Evolutionary conservation across 2,888 invertebrate genomes (phyloP), one percentile per base, ranked within the genome.

Genomic region (Polia nebulosa): DNA sequence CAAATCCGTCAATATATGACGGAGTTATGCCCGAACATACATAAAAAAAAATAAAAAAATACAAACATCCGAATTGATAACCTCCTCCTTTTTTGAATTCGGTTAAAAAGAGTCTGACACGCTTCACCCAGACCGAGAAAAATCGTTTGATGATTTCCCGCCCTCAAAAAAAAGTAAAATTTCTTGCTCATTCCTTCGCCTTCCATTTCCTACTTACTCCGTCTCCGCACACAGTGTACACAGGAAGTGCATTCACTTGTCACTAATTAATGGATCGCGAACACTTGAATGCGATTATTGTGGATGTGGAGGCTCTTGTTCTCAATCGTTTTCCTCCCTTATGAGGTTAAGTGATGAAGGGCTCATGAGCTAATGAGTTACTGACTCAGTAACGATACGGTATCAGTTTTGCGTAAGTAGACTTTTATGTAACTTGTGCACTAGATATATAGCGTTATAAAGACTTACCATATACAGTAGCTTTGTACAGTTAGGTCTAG

Each of bases 171-270:
- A n/a, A n/a, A n/a, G n/a, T n/a, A n/a, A n/a, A n/a, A n/a, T n/a
- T n/a, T n/a, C n/a, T n/a, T n/a, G n/a, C n/a, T n/a, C 15, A 41
- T 7, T 13, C 6, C 0, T 53, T 49, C 13, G 4, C 47, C 13
- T 27, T 77, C 64, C 76, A 69, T 59, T 32, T 0, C 0, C 20
- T 70, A 25, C 20, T 7, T 52, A 49, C 20, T 77, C 59, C 32
- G 8, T 57, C 52, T 7, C 0, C 1, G 7, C 13, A 55, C 61
- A 64, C 59, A 52, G 67, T 69, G 73, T 72, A 80, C 78, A 78
- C 80, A 83, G 81, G 82, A 86, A 88, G 84, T 90, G 91, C 89
- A 90, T 85, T 86, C 86, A 82, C 84, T 84, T 85, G 87, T 79
- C 81, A 80, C 84, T 89, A 88, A 91, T 91, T 90, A 88, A 88